Conservation (phyloP, 2,888 invertebrate species). For the Morpho deidamia region DNA sequence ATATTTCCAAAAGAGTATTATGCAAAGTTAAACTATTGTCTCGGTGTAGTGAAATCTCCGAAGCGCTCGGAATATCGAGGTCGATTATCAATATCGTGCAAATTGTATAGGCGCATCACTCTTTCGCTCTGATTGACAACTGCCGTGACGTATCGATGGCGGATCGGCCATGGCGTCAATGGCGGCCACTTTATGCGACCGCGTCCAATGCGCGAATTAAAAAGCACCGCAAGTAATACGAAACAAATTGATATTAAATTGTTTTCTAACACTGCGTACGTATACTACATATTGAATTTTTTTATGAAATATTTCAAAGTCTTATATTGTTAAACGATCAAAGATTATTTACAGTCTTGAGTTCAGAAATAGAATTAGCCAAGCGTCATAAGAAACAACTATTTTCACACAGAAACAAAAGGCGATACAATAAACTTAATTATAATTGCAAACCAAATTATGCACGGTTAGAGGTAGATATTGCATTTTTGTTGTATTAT, state of each 20-base stretch:
- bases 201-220: slow-evolving; percentile 43
- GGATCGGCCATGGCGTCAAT: not conserved
- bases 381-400: too few relatives aligned
- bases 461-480: too few relatives aligned
- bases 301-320: not conserved
- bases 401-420: too few relatives aligned
- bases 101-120: slow-evolving; percentile 50
- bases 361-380: too few relatives aligned
- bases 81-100: slow-evolving; percentile 62
- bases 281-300: not conserved
- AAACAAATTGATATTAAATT: slow-evolving; percentile 34
- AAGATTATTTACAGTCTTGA: too few relatives aligned
- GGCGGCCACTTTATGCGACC: slow-evolving; percentile 44
- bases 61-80: slow-evolving; percentile 39
- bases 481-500: too few relatives aligned
- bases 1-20: slow-evolving; percentile 15
- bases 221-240: slow-evolving; percentile 39
- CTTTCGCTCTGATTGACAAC: slow-evolving; percentile 67
- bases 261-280: slow-evolving; percentile 25
- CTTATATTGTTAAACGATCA: too few relatives aligned
- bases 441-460: too few relatives aligned
- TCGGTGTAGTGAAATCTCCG: slow-evolving; percentile 23
- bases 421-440: too few relatives aligned
- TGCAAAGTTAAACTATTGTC: slow-evolving; percentile 21
- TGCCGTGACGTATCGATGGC: slow-evolving; percentile 55